phyloP scores from a whole-genome alignment of 2,797 vertebrate species.

The Distichodus sexfasciatus region DNA sequence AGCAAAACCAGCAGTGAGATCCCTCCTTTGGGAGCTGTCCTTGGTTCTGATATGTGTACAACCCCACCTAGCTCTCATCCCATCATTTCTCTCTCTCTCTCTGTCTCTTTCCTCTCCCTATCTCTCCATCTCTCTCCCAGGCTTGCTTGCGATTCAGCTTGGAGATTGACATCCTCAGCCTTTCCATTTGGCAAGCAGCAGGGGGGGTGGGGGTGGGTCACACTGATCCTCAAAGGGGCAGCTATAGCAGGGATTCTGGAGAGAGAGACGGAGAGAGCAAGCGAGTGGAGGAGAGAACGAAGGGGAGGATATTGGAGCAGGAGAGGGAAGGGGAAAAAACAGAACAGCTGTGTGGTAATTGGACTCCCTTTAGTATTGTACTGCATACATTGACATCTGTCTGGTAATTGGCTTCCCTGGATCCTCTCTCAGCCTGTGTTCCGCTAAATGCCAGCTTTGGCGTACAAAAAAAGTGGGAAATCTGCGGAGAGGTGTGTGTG shows the following conservation, averaged over 20 bases:
- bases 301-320: conserved; percentile 38
- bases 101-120: neutral
- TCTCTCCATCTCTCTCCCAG: conserved; percentile 10
- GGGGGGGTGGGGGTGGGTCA: conserved; percentile 48
- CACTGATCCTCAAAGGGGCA: conserved; percentile 62
- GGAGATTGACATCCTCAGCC: conserved; percentile 69
- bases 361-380: conserved; percentile 76
- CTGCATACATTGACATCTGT: conserved; percentile 78
- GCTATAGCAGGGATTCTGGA: conserved; percentile 59
- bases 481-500: conserved; percentile 26
- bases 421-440: conserved; percentile 65
- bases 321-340: conserved; percentile 60
- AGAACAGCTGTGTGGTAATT: conserved; percentile 79
- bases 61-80: neutral
- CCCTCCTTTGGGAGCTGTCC: conserved; percentile 70
- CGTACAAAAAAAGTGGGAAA: conserved; percentile 52
- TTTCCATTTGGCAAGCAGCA: conserved; percentile 59
- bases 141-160: conserved; percentile 31
- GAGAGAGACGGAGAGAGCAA: conserved; percentile 41
- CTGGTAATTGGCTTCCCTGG: conserved; percentile 77
- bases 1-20: conserved; percentile 59
- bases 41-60: conserved; percentile 70
- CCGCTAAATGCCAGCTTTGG: conserved; percentile 71
- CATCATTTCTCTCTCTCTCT: conserved; percentile 14
- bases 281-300: conserved; percentile 44